These are phyloP conservation scores for Drosophila virilis DNA, from an alignment of 1,140 invertebrate species.

Conservation along the genomic window DNA sequence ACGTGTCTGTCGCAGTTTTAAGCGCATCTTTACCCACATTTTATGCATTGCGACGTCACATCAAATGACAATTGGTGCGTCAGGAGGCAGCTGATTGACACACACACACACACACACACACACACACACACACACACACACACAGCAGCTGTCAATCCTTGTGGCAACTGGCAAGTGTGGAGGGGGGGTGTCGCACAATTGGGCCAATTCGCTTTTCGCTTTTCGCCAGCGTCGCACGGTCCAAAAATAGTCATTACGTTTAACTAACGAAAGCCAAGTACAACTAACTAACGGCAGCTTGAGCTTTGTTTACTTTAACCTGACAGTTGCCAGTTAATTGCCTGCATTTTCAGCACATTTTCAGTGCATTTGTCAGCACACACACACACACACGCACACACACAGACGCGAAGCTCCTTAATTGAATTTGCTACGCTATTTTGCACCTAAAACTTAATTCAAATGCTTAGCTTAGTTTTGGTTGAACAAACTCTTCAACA, in stretches of 20 bases:
- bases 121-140: conserved; percentile 4
- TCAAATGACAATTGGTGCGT: conserved; percentile 62
- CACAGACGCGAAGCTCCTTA: conserved; percentile 7
- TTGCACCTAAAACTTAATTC: too few species aligned
- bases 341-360: conserved; percentile 61
- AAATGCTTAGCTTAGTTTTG: too few species aligned
- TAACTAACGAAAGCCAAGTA: conserved; percentile 54
- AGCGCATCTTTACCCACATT: conserved; percentile 79
- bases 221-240: conserved; percentile 57
- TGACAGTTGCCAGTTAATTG: conserved; percentile 55
- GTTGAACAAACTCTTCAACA: too few species aligned
- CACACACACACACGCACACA: too few species aligned
- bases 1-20: conserved; percentile 24
- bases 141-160: conserved; percentile 51
- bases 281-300: conserved; percentile 5
- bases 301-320: background rate
- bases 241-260: conserved; percentile 77
- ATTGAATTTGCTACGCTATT: conserved; percentile 17
- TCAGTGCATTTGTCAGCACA: conserved; percentile 33
- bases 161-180: too few species aligned
- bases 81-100: conserved; percentile 40
- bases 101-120: conserved; percentile 9
- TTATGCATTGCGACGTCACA: conserved; percentile 46
- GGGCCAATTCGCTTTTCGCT: conserved; percentile 4
- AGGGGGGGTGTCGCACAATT: conserved; percentile 3